phyloP scores from a whole-genome alignment of 2,888 invertebrate genomes.

The Harpagoxenus sublaevis region DNA sequence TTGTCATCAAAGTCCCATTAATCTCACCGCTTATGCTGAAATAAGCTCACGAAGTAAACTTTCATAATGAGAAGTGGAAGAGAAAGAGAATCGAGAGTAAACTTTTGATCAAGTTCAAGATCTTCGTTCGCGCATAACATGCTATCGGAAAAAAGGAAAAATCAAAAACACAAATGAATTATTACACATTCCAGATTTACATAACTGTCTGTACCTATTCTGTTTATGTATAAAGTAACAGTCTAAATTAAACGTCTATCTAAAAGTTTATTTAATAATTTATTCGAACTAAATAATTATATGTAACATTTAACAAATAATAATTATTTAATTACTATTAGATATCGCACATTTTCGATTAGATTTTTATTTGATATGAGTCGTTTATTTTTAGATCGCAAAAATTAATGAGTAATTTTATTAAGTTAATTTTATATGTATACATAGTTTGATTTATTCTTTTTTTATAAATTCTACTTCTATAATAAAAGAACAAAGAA shows the following conservation, averaged over 20 bases:
- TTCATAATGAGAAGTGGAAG: background rate
- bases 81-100: conserved; percentile 18
- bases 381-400: background rate
- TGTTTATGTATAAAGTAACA: background rate
- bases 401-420: background rate
- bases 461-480: background rate
- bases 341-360: background rate
- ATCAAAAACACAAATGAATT: background rate
- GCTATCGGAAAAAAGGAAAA: background rate
- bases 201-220: background rate
- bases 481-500: conserved; percentile 12
- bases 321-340: background rate
- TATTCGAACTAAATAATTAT: background rate
- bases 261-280: background rate
- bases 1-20: conserved; percentile 55
- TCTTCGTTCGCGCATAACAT: background rate
- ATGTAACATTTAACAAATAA: background rate
- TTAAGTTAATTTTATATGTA: background rate
- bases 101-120: conserved; percentile 20
- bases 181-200: background rate
- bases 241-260: background rate
- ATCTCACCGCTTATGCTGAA: conserved; percentile 47
- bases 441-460: conserved; percentile 1
- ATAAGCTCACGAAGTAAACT: conserved; percentile 31
- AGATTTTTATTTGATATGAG: background rate